Percentiles rank a stretch among this genome's conserved stretches.
These are phyloP conservation scores for Neolamprologus tretocephalus DNA, from an alignment of 2,113 vertebrate species.

Conservation along the genomic window DNA sequence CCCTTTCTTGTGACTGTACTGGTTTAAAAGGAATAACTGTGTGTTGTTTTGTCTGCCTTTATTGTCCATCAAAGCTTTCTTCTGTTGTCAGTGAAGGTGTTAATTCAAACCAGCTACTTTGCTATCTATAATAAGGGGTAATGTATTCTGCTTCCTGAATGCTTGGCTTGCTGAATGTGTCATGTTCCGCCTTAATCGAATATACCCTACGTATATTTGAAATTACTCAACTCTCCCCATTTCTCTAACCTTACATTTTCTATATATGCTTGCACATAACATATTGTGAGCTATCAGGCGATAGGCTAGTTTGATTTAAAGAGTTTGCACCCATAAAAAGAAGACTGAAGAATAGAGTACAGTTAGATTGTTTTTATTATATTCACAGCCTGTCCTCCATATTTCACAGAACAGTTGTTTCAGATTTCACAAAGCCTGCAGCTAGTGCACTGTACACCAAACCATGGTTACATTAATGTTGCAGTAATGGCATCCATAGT, in stretches of 20 bases:
- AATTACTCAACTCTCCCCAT: not conserved
- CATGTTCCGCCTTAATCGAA: slow-evolving; percentile 51
- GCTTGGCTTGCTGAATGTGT: slow-evolving; percentile 65
- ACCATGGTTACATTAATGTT: slow-evolving; percentile 1
- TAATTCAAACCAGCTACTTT: slow-evolving; percentile 63
- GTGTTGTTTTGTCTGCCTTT: slow-evolving; percentile 66
- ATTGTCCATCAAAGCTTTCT: slow-evolving; percentile 58
- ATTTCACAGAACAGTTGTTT: slow-evolving; percentile 29
- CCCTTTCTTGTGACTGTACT: slow-evolving; percentile 10
- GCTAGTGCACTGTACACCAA: slow-evolving; percentile 4
- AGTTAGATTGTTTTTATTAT: not conserved
- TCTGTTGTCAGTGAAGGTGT: slow-evolving; percentile 67
- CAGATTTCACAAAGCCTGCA: slow-evolving; percentile 46
- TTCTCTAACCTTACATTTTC: slow-evolving; percentile 13
- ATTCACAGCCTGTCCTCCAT: slow-evolving; percentile 15
- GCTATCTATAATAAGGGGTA: slow-evolving; percentile 69
- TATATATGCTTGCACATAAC: slow-evolving; percentile 35
- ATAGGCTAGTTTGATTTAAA: not conserved
- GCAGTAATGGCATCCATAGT: slow-evolving; percentile 12
- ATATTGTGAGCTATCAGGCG: not conserved
- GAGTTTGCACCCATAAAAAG: not conserved
- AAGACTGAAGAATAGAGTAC: not conserved
- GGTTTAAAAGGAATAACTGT: slow-evolving; percentile 47
- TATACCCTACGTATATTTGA: slow-evolving; percentile 71
- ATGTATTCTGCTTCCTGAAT: slow-evolving; percentile 68